phyloP scores from a whole-genome alignment of 2,113 vertebrate species.

The Pangasianodon hypophthalmus region DNA sequence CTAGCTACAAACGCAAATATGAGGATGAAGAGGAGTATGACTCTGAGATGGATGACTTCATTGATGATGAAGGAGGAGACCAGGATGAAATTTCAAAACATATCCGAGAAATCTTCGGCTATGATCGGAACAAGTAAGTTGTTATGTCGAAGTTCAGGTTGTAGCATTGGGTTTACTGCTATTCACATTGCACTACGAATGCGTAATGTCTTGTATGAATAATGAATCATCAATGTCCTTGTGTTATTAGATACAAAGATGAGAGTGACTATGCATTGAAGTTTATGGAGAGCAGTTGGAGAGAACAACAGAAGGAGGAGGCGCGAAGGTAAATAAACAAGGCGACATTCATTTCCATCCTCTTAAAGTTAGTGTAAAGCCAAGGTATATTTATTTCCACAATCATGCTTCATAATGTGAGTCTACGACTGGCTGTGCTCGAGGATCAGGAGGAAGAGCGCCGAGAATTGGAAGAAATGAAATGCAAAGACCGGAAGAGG shows the following conservation, averaged over 20 bases:
- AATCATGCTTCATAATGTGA: slow-evolving; percentile 55
- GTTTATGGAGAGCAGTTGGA: slow-evolving; percentile 98
- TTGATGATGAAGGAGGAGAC: slow-evolving; percentile 88
- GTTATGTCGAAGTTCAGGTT: neutral
- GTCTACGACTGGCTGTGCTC: slow-evolving; percentile 85
- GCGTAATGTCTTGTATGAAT: neutral
- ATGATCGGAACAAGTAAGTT: slow-evolving; percentile 84
- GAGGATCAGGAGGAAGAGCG: slow-evolving; percentile 88
- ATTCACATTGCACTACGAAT: neutral
- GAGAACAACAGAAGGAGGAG: slow-evolving; percentile 95
- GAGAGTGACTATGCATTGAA: slow-evolving; percentile 97
- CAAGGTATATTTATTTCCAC: neutral
- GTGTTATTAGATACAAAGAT: slow-evolving; percentile 85
- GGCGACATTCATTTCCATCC: neutral
- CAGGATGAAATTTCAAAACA: slow-evolving; percentile 94
- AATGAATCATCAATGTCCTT: neutral
- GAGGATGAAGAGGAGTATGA: slow-evolving; percentile 91
- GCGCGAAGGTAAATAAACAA: slow-evolving; percentile 82
- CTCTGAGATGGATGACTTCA: slow-evolving; percentile 98
- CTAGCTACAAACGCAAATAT: slow-evolving; percentile 76
- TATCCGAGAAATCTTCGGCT: slow-evolving; percentile 96
- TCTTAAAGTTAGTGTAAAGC: neutral
- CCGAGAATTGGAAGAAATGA: slow-evolving; percentile 83
- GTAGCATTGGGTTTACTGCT: neutral
- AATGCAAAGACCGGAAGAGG: slow-evolving; percentile 77